These are phyloP conservation scores for Pocillopora verrucosa DNA, from an alignment of 64 coral and sea anemone genomes.

Conservation along the genomic window DNA sequence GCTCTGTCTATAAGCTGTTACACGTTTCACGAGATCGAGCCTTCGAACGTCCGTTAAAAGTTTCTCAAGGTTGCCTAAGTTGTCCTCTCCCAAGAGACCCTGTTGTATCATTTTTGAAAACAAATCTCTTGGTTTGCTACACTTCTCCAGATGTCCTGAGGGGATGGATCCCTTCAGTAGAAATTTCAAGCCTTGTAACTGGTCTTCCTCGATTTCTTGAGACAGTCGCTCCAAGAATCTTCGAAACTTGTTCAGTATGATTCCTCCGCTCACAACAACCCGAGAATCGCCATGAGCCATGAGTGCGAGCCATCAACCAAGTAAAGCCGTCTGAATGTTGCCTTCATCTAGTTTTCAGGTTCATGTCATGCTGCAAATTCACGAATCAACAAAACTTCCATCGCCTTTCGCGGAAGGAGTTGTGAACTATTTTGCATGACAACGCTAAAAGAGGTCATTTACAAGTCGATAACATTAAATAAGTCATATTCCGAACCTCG, in stretches of 20 bases:
- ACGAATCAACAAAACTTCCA: too few species aligned
- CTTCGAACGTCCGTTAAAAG: background rate
- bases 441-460: too few species aligned
- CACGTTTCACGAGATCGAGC: background rate
- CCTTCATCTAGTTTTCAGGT: too few species aligned
- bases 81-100: background rate
- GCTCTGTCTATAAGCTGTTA: background rate
- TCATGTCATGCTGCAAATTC: too few species aligned
- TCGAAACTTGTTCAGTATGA: background rate
- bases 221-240: constrained; percentile 19
- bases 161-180: background rate
- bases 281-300: background rate
- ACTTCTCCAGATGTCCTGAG: background rate
- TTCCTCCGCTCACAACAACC: background rate
- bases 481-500: too few species aligned
- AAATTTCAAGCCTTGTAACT: constrained; percentile 2
- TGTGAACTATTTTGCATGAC: too few species aligned
- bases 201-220: background rate
- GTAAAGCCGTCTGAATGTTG: too few species aligned
- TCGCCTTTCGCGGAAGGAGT: too few species aligned
- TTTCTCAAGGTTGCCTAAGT: background rate
- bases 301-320: too few species aligned
- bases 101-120: background rate
- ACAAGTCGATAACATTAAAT: too few species aligned
- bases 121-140: background rate